Evolutionary conservation across 2,888 invertebrate genomes (phyloP), one percentile per base, ranked within the genome.

Genomic region (Atethmia centrago): DNA sequence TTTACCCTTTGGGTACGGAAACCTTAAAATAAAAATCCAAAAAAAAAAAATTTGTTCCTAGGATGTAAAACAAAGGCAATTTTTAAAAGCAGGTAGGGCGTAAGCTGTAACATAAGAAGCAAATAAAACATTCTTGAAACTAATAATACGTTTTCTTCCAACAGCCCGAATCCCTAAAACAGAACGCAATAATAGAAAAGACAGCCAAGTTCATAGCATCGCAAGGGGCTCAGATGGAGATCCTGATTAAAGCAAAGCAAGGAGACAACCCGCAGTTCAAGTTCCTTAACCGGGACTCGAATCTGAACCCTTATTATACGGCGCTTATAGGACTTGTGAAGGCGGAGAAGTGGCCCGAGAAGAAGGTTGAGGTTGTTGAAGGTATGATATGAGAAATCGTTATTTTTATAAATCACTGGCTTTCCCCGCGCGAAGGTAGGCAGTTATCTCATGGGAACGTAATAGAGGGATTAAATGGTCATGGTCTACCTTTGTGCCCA

Each of bases 191-290:
- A 80, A 99, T 99, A 88, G 99, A 99, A 91, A 99, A 99, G 94
- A 99, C 99, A 0, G 98, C 99, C 0, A 96, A 97, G 86, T 99
- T 99, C 94, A 98, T 99, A 86, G 98, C 98, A 86, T 97, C 97
- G 65, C 99, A 99, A 91, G 99, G 99, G 0, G 97, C 98, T 12
- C 99, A 99, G 95, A 99, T 99, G 99, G 99, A 99, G 96, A 99
- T 99, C 85, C 97, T 99, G 19, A 98, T 99, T 85, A 99, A 99
- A 94, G 99, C 99, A 7, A 99, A 99, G 94, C 99, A 99, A 94
- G 97, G 98, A 0, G 98, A 98, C 90, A 99, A 99, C 95, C 97
- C 98, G 0, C 98, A 99, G 95, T 99, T 99, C 95, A 97, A 98
- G 83, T 99, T 99, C 95, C 96, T 99, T 76, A 98, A 98, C 75